These are phyloP conservation scores for Caenorhabditis sp. DNA, from an alignment of 2,888 invertebrate genomes.

Conservation along the genomic window DNA sequence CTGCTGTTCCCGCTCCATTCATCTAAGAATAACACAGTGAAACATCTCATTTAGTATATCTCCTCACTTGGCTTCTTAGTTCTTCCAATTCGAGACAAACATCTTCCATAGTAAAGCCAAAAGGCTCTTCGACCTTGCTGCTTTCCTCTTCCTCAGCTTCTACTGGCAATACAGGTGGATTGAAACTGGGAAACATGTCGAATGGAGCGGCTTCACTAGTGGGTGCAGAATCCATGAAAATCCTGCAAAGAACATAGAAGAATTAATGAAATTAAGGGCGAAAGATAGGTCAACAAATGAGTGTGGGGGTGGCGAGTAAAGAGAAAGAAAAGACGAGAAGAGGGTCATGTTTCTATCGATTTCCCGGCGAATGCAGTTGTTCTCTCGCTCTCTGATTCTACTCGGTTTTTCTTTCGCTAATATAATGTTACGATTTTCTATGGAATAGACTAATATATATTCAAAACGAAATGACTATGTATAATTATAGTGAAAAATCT, in stretches of 20 bases:
- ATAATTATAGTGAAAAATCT: no score
- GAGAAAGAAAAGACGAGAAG: no score
- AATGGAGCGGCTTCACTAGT: neutral
- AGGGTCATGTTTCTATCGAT: neutral
- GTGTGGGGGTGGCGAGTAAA: neutral
- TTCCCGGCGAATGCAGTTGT: neutral
- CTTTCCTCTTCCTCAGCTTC: neutral
- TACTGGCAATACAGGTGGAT: neutral
- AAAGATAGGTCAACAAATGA: neutral
- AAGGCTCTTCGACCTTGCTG: neutral
- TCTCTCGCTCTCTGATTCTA: neutral
- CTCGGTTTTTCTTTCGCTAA: no score
- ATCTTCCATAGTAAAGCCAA: conserved; percentile 21
- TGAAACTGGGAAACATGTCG: neutral
- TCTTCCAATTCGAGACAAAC: conserved; percentile 28
- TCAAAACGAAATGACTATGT: neutral
- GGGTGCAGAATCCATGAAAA: no score
- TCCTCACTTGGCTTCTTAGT: conserved; percentile 24
- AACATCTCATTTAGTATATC: no score
- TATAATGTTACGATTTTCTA: no score
- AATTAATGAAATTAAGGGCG: neutral
- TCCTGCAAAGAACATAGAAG: no score
- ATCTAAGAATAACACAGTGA: no score
- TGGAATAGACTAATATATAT: neutral
- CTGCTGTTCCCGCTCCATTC: no score